phyloP scores from a whole-genome alignment of 2,888 invertebrate genomes.

The Thalpophila matura region DNA sequence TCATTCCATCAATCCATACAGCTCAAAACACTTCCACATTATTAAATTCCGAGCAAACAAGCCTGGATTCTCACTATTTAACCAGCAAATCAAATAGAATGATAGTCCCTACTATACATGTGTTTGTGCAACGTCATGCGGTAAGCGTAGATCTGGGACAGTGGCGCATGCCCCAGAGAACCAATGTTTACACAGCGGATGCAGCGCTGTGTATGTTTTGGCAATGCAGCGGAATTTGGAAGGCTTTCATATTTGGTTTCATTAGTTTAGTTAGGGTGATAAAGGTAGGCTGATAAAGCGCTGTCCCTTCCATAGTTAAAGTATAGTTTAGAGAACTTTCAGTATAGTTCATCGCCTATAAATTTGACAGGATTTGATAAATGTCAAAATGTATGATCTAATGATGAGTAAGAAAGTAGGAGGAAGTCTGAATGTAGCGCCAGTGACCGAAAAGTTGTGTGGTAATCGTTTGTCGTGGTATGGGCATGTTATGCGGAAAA shows the following conservation, averaged over 20 bases:
- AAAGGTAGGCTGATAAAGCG: too few relatives aligned
- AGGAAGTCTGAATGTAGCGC: too few relatives aligned
- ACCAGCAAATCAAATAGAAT: slow-evolving; percentile 37
- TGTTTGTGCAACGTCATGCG: slow-evolving; percentile 59
- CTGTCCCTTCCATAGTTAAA: too few relatives aligned
- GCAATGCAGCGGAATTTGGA: slow-evolving; percentile 14
- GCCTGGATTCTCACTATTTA: slow-evolving; percentile 1
- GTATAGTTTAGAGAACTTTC: too few relatives aligned
- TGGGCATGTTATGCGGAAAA: too few relatives aligned
- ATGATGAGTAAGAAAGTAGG: too few relatives aligned
- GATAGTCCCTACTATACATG: slow-evolving; percentile 19
- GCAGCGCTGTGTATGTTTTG: slow-evolving; percentile 28
- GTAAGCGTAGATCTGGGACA: slow-evolving; percentile 54
- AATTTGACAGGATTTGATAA: too few relatives aligned
- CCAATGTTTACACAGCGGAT: slow-evolving; percentile 32
- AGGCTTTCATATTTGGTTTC: background rate
- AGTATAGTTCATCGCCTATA: too few relatives aligned
- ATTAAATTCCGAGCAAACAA: slow-evolving; percentile 17
- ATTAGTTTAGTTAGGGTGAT: background rate
- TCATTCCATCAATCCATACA: background rate
- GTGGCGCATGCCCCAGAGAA: background rate
- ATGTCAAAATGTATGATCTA: too few relatives aligned
- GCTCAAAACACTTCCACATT: background rate
- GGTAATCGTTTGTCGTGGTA: too few relatives aligned
- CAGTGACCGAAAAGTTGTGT: too few relatives aligned